Base-by-base conservation (phyloP, 2,797 vertebrate genomes). In the Macroramphosus scolopax region DNA sequence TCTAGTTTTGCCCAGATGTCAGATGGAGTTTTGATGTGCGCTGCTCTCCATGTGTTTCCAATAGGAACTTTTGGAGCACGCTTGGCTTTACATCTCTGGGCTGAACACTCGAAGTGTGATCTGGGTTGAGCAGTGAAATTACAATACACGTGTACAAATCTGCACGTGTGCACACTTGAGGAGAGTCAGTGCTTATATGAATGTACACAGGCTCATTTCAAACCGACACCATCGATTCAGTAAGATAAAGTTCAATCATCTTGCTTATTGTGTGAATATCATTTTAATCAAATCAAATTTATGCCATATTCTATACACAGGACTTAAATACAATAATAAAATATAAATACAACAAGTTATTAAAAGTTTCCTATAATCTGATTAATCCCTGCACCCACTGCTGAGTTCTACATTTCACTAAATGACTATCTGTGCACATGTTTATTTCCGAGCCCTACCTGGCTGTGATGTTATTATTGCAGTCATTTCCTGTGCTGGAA, bases 401-500 rank as follows among this genome's bases (percentile, higher is more conserved):
- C 37, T 51, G 11, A 47, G 53, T 49, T 52, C 46, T 49, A 43
- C 51, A 56, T 58, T 67, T 43, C 6, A 29, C 12, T 45, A 75
- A 79, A 63, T 16, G 39, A 40, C 48, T 57, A 72, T 72, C 63
- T 71, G 38, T 37, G 24, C 40, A 15, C 43, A 59, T 74, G 63
- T 81, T 81, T 78, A 61, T 69, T 65, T 77, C 55, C 59, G 69
- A 52, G 52, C 52, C 44, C 17, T 70, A 41, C 17, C 48, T 57
- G 68, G 67, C 44, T 73, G 53, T 68, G 72, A 40, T 67, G 61
- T 51, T 78, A 63, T 80, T 75, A 76, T 72, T 75, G 50, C 45
- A 77, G 61, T 66, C 49, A 70, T 83, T 81, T 80, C 79, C 79
- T 80, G 64, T 29, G 49, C 67, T 67, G 71, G 68, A 77, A 68